Evolutionary conservation across 2,888 invertebrate genomes (phyloP), one percentile per base, ranked within the genome.

Genomic region (Stratiomys singularior): DNA sequence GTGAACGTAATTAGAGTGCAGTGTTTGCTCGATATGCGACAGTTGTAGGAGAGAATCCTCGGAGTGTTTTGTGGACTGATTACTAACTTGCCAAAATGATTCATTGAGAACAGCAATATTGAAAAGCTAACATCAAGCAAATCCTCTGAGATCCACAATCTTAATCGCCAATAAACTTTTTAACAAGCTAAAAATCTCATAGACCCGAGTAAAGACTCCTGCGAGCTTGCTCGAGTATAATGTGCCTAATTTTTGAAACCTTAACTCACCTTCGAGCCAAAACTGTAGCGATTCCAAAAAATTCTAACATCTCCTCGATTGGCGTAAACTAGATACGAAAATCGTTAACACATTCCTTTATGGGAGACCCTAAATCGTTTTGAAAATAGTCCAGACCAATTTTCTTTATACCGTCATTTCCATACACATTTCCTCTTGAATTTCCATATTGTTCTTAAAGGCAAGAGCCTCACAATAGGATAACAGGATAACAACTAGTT

Each of bases 311-410:
- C 63, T 37, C 15, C 37, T 37, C 66, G 37, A 66, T 37, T 37
- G 37, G 9, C 37, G 37, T 15, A 28, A 27, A 63, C 63, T 63
- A 37, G 21, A 30, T 21, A 66, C 23, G 44, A 66, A 23, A 72
- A 21, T 13, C n/a, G 30, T 60, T 74, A 74, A 37, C 74, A 74
- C 74, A 60, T 74, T 37, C 30, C 44, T 60, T 58, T 60, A 58
- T 25, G 21, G 37, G 15, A 37, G 21, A 30, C 74, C 56, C 27
- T n/a, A 30, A 74, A 74, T 37, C 58, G 15, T 52, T 56, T 72
- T 28, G 71, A 28, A 72, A 72, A 72, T 72, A 52, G 71, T 60
- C 74, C 30, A 74, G 74, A 74, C 74, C 58, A 74, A 74, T 60
- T 60, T 74, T 44, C 37, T 25, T 37, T 37, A 44, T 44, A 7